A percentile compares a stretch with the other conserved stretches of the same genome.
Evolutionary conservation across 2,888 invertebrate species (phyloP).

Genomic region (Anticlea derivata): DNA sequence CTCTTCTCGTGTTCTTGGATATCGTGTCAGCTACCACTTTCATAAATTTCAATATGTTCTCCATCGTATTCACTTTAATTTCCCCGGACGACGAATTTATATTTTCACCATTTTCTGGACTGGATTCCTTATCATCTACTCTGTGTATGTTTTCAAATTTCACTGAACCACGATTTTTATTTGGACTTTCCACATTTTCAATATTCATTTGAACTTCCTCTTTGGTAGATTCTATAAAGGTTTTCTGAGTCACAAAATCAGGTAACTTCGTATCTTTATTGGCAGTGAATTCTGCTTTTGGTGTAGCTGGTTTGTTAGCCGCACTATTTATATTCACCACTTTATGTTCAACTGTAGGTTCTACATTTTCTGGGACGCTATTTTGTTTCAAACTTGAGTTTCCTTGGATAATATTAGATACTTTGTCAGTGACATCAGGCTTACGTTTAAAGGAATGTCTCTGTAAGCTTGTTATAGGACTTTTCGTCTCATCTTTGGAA

Average conservation of each 20-base stretch:
- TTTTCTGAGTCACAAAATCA: conserved; percentile 10
- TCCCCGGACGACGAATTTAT: conserved; percentile 12
- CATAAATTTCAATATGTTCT: conserved; percentile 60
- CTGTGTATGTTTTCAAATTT: conserved; percentile 4
- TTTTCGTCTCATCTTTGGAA: background rate
- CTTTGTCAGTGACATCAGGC: background rate
- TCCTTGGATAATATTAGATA: background rate
- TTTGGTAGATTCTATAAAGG: too few relatives aligned
- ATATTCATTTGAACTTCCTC: conserved; percentile 2
- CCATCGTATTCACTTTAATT: conserved; percentile 51
- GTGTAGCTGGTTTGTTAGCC: background rate
- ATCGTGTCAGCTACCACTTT: conserved; percentile 70
- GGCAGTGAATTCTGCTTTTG: background rate
- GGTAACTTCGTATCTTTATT: conserved; percentile 6
- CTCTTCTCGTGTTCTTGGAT: conserved; percentile 62
- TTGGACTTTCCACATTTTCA: conserved; percentile 18
- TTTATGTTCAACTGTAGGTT: background rate
- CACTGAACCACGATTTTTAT: background rate
- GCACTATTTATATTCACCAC: background rate
- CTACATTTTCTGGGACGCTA: background rate
- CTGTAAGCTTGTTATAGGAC: background rate
- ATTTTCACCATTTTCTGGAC: conserved; percentile 20
- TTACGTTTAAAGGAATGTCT: conserved; percentile 4
- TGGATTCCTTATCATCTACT: background rate
- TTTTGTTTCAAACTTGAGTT: background rate